phyloP scores from a whole-genome alignment of 2,888 invertebrate species.

The Subacronicta megacephala region DNA sequence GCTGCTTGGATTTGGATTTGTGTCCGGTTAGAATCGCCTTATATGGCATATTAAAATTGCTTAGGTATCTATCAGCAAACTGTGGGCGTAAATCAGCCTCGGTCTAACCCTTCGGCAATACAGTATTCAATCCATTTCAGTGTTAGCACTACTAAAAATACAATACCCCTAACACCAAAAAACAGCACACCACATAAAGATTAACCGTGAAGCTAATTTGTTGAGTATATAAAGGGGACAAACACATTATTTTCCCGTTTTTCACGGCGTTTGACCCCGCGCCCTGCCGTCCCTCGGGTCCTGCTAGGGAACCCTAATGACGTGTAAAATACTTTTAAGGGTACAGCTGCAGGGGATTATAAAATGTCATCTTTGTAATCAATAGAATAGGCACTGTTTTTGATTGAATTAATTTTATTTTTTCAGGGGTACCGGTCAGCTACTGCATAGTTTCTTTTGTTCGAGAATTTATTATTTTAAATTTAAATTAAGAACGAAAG shows the following conservation, averaged over 20 bases:
- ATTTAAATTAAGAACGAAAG: not conserved
- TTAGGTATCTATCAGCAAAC: no score
- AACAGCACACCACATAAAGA: conserved; percentile 37
- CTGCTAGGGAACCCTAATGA: conserved; percentile 73
- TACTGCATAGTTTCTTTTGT: not conserved
- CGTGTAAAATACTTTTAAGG: conserved; percentile 78
- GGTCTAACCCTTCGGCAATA: no score
- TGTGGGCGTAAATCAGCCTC: no score
- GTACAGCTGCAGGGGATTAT: conserved; percentile 53
- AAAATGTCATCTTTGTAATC: conserved; percentile 49
- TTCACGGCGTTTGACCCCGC: conserved; percentile 80
- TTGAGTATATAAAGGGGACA: conserved; percentile 55
- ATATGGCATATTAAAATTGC: no score
- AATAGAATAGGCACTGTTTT: conserved; percentile 39
- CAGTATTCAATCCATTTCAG: not conserved
- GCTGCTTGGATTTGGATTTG: no score
- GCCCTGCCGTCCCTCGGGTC: conserved; percentile 53
- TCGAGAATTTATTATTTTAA: not conserved
- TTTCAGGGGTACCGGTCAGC: conserved; percentile 26
- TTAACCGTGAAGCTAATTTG: conserved; percentile 53
- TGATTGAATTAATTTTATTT: conserved; percentile 40
- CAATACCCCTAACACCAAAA: conserved; percentile 8
- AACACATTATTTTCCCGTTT: conserved; percentile 80
- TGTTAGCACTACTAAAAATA: conserved; percentile 3
- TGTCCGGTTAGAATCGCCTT: no score